These are phyloP conservation scores for Drosophila kanekoi DNA, from an alignment of 2,888 invertebrate species.

Conservation along the genomic window DNA sequence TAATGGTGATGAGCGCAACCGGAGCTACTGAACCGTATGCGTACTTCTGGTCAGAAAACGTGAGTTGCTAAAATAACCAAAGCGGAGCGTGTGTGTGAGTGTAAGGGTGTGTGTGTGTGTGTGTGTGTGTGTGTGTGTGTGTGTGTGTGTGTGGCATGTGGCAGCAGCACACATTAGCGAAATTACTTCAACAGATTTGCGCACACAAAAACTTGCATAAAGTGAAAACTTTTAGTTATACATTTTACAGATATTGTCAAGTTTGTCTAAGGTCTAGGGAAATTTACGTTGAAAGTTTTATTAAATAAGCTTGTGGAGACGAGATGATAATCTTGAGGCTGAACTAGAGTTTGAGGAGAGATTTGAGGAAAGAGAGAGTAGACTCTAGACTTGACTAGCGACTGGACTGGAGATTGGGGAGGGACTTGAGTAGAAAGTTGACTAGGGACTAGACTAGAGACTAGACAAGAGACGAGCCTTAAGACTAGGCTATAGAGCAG, in stretches of 20 bases:
- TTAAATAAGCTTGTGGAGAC: too few relatives aligned
- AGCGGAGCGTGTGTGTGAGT: not conserved
- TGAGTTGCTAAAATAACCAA: slow-evolving; percentile 27
- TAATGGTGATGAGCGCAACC: slow-evolving; percentile 16
- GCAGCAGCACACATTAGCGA: slow-evolving; percentile 38
- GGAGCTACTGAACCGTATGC: slow-evolving; percentile 19
- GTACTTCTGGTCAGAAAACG: slow-evolving; percentile 42
- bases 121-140: not conserved
- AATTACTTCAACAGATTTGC: slow-evolving; percentile 43
- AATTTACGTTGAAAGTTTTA: too few relatives aligned
- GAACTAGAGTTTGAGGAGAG: too few relatives aligned
- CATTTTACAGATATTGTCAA: not conserved
- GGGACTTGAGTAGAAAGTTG: too few relatives aligned
- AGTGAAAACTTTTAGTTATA: slow-evolving; percentile 10
- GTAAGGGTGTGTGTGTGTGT: too few relatives aligned
- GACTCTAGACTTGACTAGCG: not conserved
- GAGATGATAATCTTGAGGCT: too few relatives aligned
- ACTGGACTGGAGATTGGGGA: not conserved
- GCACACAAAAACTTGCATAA: slow-evolving; percentile 19
- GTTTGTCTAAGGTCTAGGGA: not conserved
- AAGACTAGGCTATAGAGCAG: not conserved
- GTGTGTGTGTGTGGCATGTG: slow-evolving; percentile 1
- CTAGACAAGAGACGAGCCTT: not conserved
- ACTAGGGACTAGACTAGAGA: not conserved
- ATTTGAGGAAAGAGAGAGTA: not conserved